Base-by-base conservation (phyloP, 37 sponge, comb jelly and placozoan genomes). In the Halisarca cf. caerulea region DNA sequence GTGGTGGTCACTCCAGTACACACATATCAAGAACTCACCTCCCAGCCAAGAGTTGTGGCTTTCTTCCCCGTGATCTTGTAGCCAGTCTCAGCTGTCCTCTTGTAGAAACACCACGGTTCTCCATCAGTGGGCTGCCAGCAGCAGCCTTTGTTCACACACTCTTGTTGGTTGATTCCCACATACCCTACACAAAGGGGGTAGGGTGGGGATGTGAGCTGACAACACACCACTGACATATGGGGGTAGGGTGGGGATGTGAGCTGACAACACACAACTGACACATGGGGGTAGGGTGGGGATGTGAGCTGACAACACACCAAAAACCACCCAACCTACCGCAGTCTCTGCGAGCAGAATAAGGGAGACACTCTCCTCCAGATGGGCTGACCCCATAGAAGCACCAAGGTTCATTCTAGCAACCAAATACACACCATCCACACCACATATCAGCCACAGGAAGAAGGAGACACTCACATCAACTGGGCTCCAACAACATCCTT, bases 401-500 rank as follows among this genome's bases (percentile, higher is more conserved):
- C 33, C 34, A 34, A 30, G 69, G 69, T 1, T 34, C 69, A 68
- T 68, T 34, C 69, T 68, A 33, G 55, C 59, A 47, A 9, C 53
- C 36, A 80, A 58, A 80, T 6, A 54, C 81, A 80, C 43, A 23
- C 38, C n/a, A 55, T n/a, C n/a, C n/a, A n/a, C n/a, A n/a, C n/a
- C n/a, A n/a, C 54, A 78, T 15, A 40, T 36, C 14, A 51, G 55
- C 59, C 11, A 14, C 43, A 25, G 2, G 25, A 28, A 3, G 53
- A 2, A 20, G 23, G 3, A 2, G 55, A 28, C 3, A 75, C 85
- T 62, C 45, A 89, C 90, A 3, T 77, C 33, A 80, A 42, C 79
- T 7, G 89, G 79, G 14, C 54, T 20, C 94, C 94, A 94, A 80
- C 94, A 94, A 58, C 94, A 94, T 25, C 91, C 91, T 28, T 82